phyloP scores from a whole-genome alignment of 2,888 invertebrate species.

The Drosophila histrio region DNA sequence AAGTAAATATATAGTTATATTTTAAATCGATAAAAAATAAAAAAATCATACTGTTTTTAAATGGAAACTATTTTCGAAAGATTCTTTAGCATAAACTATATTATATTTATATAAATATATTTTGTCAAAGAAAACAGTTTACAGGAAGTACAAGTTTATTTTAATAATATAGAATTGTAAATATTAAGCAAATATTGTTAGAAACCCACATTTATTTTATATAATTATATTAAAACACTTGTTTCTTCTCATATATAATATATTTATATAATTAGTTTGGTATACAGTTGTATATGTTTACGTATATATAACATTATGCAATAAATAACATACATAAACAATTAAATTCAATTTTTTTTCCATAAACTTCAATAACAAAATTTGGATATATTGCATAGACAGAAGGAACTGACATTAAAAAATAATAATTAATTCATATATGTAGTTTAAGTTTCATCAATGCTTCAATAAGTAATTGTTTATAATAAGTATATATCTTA shows the following conservation, averaged over 20 bases:
- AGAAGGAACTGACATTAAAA: constrained; percentile 6
- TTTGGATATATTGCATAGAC: not conserved
- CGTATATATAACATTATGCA: constrained; percentile 40
- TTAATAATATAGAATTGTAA: no score
- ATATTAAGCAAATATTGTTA: no score
- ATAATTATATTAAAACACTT: not conserved
- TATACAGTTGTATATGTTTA: constrained; percentile 47
- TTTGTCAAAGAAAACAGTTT: no score
- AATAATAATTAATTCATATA: not conserved
- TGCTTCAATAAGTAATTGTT: not conserved
- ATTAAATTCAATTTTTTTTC: constrained; percentile 23
- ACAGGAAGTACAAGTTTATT: no score
- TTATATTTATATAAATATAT: no score
- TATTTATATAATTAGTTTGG: constrained; percentile 39
- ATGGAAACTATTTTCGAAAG: no score
- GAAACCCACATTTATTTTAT: no score
- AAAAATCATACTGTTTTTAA: no score
- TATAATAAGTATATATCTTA: constrained; percentile 5
- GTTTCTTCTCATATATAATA: constrained; percentile 14
- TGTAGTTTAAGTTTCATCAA: not conserved
- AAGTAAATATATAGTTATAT: no score
- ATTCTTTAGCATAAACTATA: no score
- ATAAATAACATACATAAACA: constrained; percentile 52
- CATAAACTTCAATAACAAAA: constrained; percentile 22
- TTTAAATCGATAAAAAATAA: no score